Evolutionary conservation across 2,113 vertebrate species (phyloP).

Genomic region (Hypanus sabinus): DNA sequence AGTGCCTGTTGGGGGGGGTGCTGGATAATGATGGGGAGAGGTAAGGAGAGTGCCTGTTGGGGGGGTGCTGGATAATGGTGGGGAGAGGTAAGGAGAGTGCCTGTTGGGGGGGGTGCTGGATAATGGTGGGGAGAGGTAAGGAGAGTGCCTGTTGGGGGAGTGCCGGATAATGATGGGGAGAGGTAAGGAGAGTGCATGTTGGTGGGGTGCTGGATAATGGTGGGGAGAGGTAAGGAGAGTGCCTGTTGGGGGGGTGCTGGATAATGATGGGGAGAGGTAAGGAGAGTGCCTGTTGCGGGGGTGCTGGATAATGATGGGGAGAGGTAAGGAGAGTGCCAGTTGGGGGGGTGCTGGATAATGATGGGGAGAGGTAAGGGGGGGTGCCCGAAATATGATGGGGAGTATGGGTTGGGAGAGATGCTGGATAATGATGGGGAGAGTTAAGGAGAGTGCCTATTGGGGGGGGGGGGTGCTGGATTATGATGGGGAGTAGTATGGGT

Average conservation of each 20-base stretch:
- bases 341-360: neutral
- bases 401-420: too few relatives aligned
- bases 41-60: too few relatives aligned
- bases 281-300: neutral
- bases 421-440: neutral
- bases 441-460: neutral
- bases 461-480: too few relatives aligned
- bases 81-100: too few relatives aligned
- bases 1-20: too few relatives aligned
- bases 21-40: too few relatives aligned
- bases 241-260: neutral
- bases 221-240: too few relatives aligned
- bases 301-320: neutral
- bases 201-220: neutral
- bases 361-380: neutral
- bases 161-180: neutral
- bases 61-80: neutral
- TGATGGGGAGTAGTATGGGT: too few relatives aligned
- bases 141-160: neutral
- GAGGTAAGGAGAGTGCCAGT: neutral
- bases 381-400: too few relatives aligned
- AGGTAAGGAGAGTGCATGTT: neutral
- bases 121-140: neutral
- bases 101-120: neutral
- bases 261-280: neutral